Evolutionary conservation across 2,888 invertebrate genomes (phyloP).

Genomic region (Baronia brevicornis): DNA sequence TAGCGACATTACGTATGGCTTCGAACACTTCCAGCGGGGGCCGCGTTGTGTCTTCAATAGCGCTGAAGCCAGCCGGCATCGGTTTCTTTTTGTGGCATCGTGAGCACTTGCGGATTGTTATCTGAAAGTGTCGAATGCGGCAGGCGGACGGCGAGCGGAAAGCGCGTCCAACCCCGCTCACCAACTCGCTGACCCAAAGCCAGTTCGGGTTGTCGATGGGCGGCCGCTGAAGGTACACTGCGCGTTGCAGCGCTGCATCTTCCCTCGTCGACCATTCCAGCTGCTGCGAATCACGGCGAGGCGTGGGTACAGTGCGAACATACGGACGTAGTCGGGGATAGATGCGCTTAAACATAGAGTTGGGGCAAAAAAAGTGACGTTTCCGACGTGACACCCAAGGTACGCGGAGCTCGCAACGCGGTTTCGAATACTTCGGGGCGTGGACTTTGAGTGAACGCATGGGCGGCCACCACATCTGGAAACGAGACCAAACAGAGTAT

Average conservation of each 20-base stretch:
- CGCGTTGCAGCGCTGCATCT: constrained; percentile 91
- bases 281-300: constrained; percentile 85
- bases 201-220: constrained; percentile 91
- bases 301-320: constrained; percentile 81
- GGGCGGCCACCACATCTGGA: constrained; percentile 96
- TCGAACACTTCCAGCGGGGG: constrained; percentile 78
- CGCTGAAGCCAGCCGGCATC: constrained; percentile 80
- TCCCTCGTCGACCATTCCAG: constrained; percentile 95
- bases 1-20: constrained; percentile 83
- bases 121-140: constrained; percentile 90
- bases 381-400: constrained; percentile 75
- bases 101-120: constrained; percentile 91
- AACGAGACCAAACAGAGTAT: neutral
- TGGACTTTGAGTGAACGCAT: constrained; percentile 96
- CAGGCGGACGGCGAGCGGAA: constrained; percentile 95
- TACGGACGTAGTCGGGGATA: constrained; percentile 84
- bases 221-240: constrained; percentile 80
- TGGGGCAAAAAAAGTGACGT: constrained; percentile 81
- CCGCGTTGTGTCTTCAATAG: constrained; percentile 73
- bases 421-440: constrained; percentile 91
- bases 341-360: constrained; percentile 82
- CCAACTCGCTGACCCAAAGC: constrained; percentile 95
- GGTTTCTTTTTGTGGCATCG: constrained; percentile 90
- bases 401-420: constrained; percentile 78
- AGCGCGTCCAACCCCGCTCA: constrained; percentile 89